Evolutionary conservation across 1,140 invertebrate species (phyloP).

Genomic region (Nebria ingens): DNA sequence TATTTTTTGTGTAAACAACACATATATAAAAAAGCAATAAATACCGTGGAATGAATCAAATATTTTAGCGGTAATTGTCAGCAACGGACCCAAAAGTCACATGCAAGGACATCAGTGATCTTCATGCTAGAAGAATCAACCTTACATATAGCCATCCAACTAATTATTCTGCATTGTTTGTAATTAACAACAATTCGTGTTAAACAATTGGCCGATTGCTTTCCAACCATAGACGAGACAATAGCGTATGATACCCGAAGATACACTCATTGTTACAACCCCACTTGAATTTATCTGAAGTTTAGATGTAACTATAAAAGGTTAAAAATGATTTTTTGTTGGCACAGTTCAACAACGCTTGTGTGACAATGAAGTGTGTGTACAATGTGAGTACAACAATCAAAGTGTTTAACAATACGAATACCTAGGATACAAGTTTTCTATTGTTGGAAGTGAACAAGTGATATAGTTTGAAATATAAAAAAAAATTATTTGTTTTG

Average conservation of each 20-base stretch:
- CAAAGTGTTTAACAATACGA: too few relatives aligned
- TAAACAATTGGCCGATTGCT: slow-evolving; percentile 16
- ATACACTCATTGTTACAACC: background rate
- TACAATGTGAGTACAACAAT: background rate
- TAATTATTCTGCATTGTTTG: slow-evolving; percentile 12
- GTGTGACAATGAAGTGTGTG: background rate
- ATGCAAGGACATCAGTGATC: slow-evolving; percentile 25
- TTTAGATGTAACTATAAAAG: background rate
- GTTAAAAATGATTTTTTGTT: background rate
- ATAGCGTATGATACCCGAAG: background rate
- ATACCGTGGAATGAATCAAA: slow-evolving; percentile 10
- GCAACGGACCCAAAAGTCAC: slow-evolving; percentile 21
- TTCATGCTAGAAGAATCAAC: slow-evolving; percentile 23
- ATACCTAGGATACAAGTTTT: too few relatives aligned
- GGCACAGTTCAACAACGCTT: background rate
- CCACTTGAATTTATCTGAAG: slow-evolving; percentile 1
- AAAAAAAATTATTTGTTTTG: too few relatives aligned
- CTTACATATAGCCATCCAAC: slow-evolving; percentile 19
- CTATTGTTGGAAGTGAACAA: too few relatives aligned
- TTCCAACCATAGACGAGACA: background rate
- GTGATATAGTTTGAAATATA: too few relatives aligned
- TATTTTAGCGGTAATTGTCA: slow-evolving; percentile 17
- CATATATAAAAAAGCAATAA: background rate
- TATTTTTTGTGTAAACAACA: slow-evolving; percentile 15
- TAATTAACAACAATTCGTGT: slow-evolving; percentile 13